A percentile compares a stretch with the other conserved stretches of the same genome.
These are phyloP conservation scores for Drosophila asahinai DNA, from an alignment of 1,140 invertebrate species.

Conservation along the genomic window DNA sequence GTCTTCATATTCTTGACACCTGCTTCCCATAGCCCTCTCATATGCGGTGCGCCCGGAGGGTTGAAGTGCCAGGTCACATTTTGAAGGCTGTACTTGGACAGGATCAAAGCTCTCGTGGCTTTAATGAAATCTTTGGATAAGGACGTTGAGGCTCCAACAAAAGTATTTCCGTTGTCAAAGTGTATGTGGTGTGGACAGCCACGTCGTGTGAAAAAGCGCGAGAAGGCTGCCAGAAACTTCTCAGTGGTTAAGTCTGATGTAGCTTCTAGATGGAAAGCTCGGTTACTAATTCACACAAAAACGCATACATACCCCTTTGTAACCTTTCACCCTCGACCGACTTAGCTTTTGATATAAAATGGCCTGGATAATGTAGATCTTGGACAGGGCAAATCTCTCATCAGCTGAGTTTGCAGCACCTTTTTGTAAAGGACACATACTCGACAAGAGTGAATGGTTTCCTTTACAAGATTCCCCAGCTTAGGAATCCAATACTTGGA, in stretches of 20 bases:
- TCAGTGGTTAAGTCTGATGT: slow-evolving; percentile 67
- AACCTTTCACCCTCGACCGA: neutral
- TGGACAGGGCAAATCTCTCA: neutral
- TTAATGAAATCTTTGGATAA: no score
- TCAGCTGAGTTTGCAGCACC: slow-evolving; percentile 7
- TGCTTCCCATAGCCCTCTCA: slow-evolving; percentile 78
- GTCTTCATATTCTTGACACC: slow-evolving; percentile 31
- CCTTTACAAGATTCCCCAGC: neutral
- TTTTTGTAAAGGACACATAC: neutral
- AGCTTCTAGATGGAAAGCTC: neutral
- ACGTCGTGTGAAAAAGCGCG: slow-evolving; percentile 72
- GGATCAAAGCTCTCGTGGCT: neutral
- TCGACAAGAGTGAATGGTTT: neutral
- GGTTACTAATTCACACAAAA: neutral
- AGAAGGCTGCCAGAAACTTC: slow-evolving; percentile 72
- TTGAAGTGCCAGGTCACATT: slow-evolving; percentile 9
- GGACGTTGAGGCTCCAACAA: slow-evolving; percentile 13
- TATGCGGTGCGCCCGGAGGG: slow-evolving; percentile 50
- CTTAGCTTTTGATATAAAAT: neutral
- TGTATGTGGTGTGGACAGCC: slow-evolving; percentile 58
- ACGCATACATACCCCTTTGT: neutral
- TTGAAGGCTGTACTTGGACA: neutral
- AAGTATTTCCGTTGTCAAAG: slow-evolving; percentile 42
- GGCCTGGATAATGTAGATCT: neutral
- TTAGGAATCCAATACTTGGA: slow-evolving; percentile 7